phyloP scores from a whole-genome alignment of 2,888 invertebrate genomes.

The Diarsia mendica region DNA sequence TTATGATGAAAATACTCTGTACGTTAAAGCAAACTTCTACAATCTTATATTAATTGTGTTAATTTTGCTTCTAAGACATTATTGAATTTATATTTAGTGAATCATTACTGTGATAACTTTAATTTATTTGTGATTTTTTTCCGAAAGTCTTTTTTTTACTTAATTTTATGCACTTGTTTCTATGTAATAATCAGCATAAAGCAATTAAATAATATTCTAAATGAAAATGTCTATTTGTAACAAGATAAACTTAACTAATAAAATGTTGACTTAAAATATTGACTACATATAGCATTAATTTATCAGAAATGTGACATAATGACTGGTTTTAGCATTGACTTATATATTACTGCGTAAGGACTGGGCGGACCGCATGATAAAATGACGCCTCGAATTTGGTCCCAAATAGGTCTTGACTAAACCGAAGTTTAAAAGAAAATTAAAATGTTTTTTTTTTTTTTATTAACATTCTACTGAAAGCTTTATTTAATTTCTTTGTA shows the following conservation, averaged over 20 bases:
- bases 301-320: conserved; percentile 19
- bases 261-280: conserved; percentile 46
- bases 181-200: conserved; percentile 29
- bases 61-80: conserved; percentile 55
- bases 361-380: no score
- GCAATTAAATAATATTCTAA: conserved; percentile 54
- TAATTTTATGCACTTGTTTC: conserved; percentile 42
- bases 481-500: no score
- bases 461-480: no score
- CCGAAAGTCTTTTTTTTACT: conserved; percentile 42
- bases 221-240: conserved; percentile 54
- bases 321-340: neutral
- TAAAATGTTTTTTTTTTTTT: no score
- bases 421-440: no score
- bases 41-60: conserved; percentile 37
- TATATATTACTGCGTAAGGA: no score
- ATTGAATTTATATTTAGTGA: conserved; percentile 59
- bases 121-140: conserved; percentile 64
- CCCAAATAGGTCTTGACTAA: no score
- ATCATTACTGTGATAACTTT: conserved; percentile 69
- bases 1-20: conserved; percentile 55
- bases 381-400: no score
- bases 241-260: conserved; percentile 45
- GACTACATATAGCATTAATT: conserved; percentile 27
- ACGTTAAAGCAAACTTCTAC: conserved; percentile 35